These are phyloP conservation scores for Seriola dumerili DNA, from an alignment of 2,113 vertebrate species.

Conservation along the genomic window DNA sequence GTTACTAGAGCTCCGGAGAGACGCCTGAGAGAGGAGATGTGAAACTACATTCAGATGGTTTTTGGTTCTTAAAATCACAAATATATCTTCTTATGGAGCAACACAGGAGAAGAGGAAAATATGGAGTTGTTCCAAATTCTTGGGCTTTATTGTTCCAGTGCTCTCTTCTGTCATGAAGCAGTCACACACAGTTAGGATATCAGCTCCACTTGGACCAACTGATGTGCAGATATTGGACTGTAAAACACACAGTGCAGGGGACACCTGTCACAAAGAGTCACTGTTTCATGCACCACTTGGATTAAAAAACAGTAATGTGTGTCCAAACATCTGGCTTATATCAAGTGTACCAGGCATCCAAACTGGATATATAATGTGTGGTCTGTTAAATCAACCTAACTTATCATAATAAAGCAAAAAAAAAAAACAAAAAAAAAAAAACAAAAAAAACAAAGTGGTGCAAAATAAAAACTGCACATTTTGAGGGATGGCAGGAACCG, in stretches of 20 bases:
- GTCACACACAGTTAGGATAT: background rate
- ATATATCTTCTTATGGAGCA: no score
- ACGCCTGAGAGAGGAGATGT: no score
- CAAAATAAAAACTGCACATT: constrained; percentile 34
- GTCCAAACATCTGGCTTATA: background rate
- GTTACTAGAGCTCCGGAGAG: no score
- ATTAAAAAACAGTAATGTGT: background rate
- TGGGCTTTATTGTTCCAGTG: no score
- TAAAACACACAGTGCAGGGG: background rate
- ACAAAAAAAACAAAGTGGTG: background rate
- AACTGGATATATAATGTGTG: background rate
- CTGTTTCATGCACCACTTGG: background rate
- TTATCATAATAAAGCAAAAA: constrained; percentile 7
- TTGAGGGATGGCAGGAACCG: background rate
- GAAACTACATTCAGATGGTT: no score
- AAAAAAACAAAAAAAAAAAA: background rate
- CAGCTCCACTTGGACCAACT: background rate
- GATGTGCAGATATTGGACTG: background rate
- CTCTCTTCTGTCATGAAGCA: background rate
- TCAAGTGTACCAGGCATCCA: background rate
- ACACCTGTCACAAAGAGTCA: background rate
- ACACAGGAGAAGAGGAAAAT: no score
- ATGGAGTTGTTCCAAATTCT: no score
- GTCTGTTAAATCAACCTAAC: constrained; percentile 13
- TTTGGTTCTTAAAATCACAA: no score